phyloP scores from a whole-genome alignment of 1,140 invertebrate genomes.

The Aphelinus certus region DNA sequence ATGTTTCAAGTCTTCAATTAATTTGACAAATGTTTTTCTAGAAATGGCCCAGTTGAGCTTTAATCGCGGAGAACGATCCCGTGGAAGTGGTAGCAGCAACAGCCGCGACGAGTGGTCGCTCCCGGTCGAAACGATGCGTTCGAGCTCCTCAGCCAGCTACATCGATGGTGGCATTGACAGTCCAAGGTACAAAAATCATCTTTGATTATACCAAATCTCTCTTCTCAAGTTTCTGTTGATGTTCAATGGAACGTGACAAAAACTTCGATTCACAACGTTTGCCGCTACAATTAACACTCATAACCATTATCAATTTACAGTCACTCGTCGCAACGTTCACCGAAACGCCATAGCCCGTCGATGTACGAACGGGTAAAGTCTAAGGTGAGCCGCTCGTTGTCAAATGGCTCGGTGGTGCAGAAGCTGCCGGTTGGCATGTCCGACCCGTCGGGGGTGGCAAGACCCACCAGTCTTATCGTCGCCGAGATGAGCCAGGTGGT shows the following conservation, averaged over 20 bases:
- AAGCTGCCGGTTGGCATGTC: slow-evolving; percentile 45
- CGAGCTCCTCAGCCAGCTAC: slow-evolving; percentile 27
- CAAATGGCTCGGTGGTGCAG: slow-evolving; percentile 65
- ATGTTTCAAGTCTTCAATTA: too few relatives aligned
- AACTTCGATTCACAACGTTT: too few relatives aligned
- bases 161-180: slow-evolving; percentile 31
- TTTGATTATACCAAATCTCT: too few relatives aligned
- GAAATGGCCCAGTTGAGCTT: slow-evolving; percentile 62
- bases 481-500: slow-evolving; percentile 50
- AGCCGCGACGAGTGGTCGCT: slow-evolving; percentile 58
- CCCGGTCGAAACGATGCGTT: slow-evolving; percentile 47
- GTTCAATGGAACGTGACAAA: too few relatives aligned
- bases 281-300: too few relatives aligned
- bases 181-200: slow-evolving; percentile 10
- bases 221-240: too few relatives aligned
- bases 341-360: slow-evolving; percentile 66
- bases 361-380: slow-evolving; percentile 71
- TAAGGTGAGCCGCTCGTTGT: slow-evolving; percentile 68
- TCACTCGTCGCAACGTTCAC: slow-evolving; percentile 59
- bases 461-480: slow-evolving; percentile 60
- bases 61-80: slow-evolving; percentile 52
- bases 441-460: slow-evolving; percentile 48
- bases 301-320: not conserved
- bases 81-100: slow-evolving; percentile 29
- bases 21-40: slow-evolving; percentile 22